phyloP scores from a whole-genome alignment of 2,888 invertebrate genomes.

The Brachypalpus laphriformis region DNA sequence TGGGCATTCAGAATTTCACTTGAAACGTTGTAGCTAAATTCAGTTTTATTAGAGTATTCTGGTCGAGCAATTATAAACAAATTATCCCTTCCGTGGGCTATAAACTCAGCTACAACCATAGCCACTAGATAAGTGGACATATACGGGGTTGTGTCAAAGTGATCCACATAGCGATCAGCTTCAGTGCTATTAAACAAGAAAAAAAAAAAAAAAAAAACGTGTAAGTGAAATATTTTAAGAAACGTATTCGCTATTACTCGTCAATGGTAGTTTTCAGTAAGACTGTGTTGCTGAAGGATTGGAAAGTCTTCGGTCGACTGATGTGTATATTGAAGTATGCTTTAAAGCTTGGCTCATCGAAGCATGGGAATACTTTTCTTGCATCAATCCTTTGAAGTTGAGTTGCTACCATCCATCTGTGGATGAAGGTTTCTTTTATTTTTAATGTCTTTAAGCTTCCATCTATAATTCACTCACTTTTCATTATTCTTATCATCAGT shows the following conservation, averaged over 20 bases:
- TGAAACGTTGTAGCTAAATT: slow-evolving; percentile 84
- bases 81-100: slow-evolving; percentile 7
- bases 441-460: no score
- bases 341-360: slow-evolving; percentile 89
- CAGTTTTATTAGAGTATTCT: slow-evolving; percentile 86
- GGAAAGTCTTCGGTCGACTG: slow-evolving; percentile 82
- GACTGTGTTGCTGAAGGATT: slow-evolving; percentile 79
- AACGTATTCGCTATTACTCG: slow-evolving; percentile 75
- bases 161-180: slow-evolving; percentile 76
- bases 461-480: slow-evolving; percentile 70
- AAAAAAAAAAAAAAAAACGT: neutral
- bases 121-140: slow-evolving; percentile 93
- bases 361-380: slow-evolving; percentile 89
- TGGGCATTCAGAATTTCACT: slow-evolving; percentile 75
- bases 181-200: slow-evolving; percentile 29
- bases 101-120: slow-evolving; percentile 87
- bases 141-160: slow-evolving; percentile 79
- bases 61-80: slow-evolving; percentile 87
- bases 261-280: slow-evolving; percentile 66
- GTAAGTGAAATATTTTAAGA: neutral
- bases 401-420: slow-evolving; percentile 84
- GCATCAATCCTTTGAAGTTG: slow-evolving; percentile 87
- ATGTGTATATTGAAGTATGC: slow-evolving; percentile 87
- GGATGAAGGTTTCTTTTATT: neutral
- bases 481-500: slow-evolving; percentile 71